Evolutionary conservation across 2,888 invertebrate species (phyloP).

Genomic region (Drosophila niveifrons): DNA sequence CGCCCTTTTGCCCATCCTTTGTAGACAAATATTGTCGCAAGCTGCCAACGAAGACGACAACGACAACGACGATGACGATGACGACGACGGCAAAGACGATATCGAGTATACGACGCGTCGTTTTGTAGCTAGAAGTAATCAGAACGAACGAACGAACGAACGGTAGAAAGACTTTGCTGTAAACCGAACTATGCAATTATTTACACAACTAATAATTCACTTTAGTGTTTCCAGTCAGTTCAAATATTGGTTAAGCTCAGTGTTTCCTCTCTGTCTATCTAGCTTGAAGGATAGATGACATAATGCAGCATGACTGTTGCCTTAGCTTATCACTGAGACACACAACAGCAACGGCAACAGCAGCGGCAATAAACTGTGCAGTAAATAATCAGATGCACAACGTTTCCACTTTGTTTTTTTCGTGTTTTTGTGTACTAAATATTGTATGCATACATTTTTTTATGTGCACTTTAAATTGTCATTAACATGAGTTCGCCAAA

Average conservation of each 20-base stretch:
- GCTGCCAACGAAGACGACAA: slow-evolving; percentile 41
- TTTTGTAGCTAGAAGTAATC: slow-evolving; percentile 39
- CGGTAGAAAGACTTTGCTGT: slow-evolving; percentile 44
- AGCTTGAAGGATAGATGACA: slow-evolving; percentile 16
- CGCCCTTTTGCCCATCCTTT: slow-evolving; percentile 15
- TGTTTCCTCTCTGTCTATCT: neutral
- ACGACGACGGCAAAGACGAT: neutral
- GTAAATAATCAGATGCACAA: slow-evolving; percentile 8
- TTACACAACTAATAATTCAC: slow-evolving; percentile 77
- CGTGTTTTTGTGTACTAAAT: too few species aligned
- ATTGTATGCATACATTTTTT: slow-evolving; percentile 1
- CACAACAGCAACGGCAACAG: too few species aligned
- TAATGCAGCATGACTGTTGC: slow-evolving; percentile 22
- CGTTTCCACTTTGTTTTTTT: neutral
- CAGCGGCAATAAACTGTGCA: neutral
- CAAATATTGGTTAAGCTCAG: slow-evolving; percentile 60
- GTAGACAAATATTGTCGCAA: slow-evolving; percentile 66
- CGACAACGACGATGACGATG: neutral
- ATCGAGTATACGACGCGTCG: slow-evolving; percentile 2
- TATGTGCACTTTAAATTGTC: slow-evolving; percentile 27
- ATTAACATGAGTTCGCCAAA: slow-evolving; percentile 33
- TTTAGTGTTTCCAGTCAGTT: slow-evolving; percentile 70
- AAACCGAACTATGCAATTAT: slow-evolving; percentile 71
- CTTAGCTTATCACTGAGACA: slow-evolving; percentile 10
- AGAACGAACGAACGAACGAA: too few species aligned